Conservation (phyloP, 2,113 vertebrate species). For the Calonectris borealis region DNA sequence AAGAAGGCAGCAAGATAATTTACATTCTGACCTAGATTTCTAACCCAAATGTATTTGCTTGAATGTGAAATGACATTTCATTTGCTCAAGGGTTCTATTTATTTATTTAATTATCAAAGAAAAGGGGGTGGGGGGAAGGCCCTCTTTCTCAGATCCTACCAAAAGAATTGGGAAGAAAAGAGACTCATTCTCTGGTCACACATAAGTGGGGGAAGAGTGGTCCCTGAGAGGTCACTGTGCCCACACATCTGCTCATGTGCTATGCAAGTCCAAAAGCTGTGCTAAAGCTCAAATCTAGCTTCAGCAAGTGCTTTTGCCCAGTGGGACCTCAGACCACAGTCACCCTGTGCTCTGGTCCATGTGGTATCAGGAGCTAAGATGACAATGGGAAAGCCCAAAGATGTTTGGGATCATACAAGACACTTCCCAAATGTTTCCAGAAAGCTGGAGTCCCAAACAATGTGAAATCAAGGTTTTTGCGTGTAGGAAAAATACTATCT, state of each 20-base stretch:
- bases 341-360: not conserved
- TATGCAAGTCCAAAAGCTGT: not conserved
- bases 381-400: not conserved
- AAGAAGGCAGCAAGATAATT: slow-evolving; percentile 58
- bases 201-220: fast-evolving
- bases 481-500: not conserved
- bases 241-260: not conserved
- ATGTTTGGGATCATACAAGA: not conserved
- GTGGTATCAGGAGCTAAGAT: not conserved
- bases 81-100: slow-evolving; percentile 55
- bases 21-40: slow-evolving; percentile 70
- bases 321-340: not conserved
- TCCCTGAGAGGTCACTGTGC: not conserved
- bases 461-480: not conserved
- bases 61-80: slow-evolving; percentile 65
- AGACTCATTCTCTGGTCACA: not conserved
- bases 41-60: slow-evolving; percentile 66
- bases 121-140: not conserved
- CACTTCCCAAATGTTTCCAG: not conserved
- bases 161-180: not conserved
- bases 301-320: not conserved
- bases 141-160: not conserved
- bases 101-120: slow-evolving; percentile 53
- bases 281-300: not conserved
- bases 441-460: not conserved